Evolutionary conservation across 2,888 invertebrate species (phyloP), one percentile per base, ranked within the genome.

Genomic region (Oxystoma pomonae): DNA sequence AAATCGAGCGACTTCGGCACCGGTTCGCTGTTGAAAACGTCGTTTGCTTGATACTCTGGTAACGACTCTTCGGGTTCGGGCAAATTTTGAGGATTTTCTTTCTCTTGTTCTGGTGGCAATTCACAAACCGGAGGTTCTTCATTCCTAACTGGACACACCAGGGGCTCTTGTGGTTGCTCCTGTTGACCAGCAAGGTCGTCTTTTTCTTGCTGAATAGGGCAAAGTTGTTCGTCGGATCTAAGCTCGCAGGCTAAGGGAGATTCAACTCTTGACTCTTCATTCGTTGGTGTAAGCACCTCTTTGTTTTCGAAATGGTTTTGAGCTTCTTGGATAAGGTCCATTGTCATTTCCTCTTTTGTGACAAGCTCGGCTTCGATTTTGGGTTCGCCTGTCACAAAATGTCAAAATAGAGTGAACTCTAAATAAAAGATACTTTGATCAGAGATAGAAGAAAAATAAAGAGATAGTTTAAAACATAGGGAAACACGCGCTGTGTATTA

Each of bases 1-100:
- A 53, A 55, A 9, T 49, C 57, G n/a, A 63, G 65, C 7, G 65
- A 66, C 55, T 57, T 50, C n/a, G 58, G 53, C 17, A 3, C 51
- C 21, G 35, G 35, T 35, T 35, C 35, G 12, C 35, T 35, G 5
- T 3, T 35, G 35, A 35, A 35, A 35, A 35, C 35, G 35, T 35
- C 35, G 12, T 35, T 35, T 35, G 12, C 12, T 7, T 3, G 35
- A 35, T 7, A 3, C 12, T 35, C 35, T 35, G 35, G 5, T 35
- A 35, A 35, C 5, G 3, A 35, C 3, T 35, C 35, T 35, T 35
- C 5, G 12, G 35, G 35, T n/a, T n/a, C n/a, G n/a, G n/a, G n/a
- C n/a, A n/a, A n/a, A n/a, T n/a, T n/a, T n/a, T n/a, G n/a, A n/a
- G n/a, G n/a, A n/a, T n/a, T n/a, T n/a, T n/a, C n/a, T n/a, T n/a